Conservation (phyloP, 2,113 vertebrate genomes). For the Carassius auratus region DNA sequence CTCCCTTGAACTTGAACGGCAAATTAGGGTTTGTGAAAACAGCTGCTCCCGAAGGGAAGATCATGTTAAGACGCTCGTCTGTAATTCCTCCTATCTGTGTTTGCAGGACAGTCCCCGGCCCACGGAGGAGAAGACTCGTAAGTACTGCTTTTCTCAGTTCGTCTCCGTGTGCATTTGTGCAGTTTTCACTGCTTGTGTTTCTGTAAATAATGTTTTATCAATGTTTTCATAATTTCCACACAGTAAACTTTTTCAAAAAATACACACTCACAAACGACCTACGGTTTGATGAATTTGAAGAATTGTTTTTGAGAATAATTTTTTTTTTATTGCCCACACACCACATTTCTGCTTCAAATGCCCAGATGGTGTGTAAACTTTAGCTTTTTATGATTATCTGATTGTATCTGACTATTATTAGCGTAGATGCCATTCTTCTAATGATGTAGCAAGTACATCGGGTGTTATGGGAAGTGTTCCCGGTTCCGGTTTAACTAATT, state of each 20-base stretch:
- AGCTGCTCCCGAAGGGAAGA: slow-evolving; percentile 34
- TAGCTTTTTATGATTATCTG: neutral
- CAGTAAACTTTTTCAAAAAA: neutral
- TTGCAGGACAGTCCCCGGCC: slow-evolving; percentile 86
- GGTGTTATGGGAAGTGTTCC: too few species aligned
- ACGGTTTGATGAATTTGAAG: neutral
- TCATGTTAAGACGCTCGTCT: slow-evolving; percentile 16
- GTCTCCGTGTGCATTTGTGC: neutral
- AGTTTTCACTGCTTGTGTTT: neutral
- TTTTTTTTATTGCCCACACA: too few species aligned
- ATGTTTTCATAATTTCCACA: neutral
- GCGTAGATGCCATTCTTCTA: too few species aligned
- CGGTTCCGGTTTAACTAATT: too few species aligned
- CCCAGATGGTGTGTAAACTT: neutral
- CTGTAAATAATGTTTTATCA: neutral
- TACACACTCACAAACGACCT: neutral
- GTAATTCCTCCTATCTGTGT: slow-evolving; percentile 38
- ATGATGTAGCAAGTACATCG: too few species aligned
- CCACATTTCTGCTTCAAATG: neutral
- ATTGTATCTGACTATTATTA: neutral
- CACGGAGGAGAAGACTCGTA: slow-evolving; percentile 89
- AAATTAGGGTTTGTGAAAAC: slow-evolving; percentile 41
- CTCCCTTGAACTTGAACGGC: slow-evolving; percentile 30
- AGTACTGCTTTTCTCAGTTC: slow-evolving; percentile 70
- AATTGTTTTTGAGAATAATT: too few species aligned